A percentile compares a stretch with the other conserved stretches of the same genome.
Conservation (phyloP, 2,797 vertebrate species). For the Acanthurus leucopareius region DNA sequence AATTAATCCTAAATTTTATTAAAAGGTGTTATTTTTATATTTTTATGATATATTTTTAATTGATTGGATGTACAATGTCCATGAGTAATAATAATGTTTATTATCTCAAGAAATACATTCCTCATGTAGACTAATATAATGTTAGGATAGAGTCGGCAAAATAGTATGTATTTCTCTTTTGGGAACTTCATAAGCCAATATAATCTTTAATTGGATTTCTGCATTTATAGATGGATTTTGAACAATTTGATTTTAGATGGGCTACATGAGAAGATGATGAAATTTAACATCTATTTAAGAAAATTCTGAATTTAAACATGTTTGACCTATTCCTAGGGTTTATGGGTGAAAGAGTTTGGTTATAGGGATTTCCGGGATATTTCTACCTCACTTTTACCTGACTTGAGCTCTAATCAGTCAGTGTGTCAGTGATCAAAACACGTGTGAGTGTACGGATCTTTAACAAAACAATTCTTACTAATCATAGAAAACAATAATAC, state of each 20-base stretch:
- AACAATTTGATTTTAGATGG: no score
- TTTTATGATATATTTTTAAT: neutral
- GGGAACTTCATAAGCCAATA: no score
- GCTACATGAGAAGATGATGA: no score
- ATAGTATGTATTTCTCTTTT: neutral
- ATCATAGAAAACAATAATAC: neutral
- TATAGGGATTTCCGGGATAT: no score
- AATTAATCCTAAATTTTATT: neutral
- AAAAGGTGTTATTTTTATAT: neutral
- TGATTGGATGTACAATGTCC: neutral
- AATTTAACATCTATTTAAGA: no score
- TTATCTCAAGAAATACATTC: neutral
- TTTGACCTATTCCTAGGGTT: no score
- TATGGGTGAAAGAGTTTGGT: no score
- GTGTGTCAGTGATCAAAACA: neutral
- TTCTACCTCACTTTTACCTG: no score
- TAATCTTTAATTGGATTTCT: no score
- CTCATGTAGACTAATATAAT: neutral
- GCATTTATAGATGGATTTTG: no score
- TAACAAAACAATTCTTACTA: neutral
- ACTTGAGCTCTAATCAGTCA: no score
- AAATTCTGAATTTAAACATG: no score
- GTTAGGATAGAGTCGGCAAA: neutral
- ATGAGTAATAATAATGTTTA: constrained; percentile 1
- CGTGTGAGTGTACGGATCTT: neutral